phyloP scores from a whole-genome alignment of 2,888 invertebrate genomes.

The Dicranocentrus wangi region DNA sequence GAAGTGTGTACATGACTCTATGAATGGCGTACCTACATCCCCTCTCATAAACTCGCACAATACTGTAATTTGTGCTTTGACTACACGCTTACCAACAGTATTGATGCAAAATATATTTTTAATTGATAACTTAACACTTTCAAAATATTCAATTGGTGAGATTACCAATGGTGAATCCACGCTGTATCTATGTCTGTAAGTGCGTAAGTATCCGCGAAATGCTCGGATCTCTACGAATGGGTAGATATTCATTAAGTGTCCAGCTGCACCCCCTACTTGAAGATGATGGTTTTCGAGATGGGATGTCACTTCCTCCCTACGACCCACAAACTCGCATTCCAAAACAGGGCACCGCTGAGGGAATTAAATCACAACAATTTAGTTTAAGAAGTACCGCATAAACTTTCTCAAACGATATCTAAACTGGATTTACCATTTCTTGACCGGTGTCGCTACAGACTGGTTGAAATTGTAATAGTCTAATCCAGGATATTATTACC shows the following conservation, averaged over 20 bases:
- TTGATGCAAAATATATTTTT: conserved; percentile 8
- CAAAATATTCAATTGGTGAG: background rate
- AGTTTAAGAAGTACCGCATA: too few species aligned
- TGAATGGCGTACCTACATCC: background rate
- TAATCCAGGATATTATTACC: too few species aligned
- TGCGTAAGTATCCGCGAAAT: conserved; percentile 30
- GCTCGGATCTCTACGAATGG: conserved; percentile 32
- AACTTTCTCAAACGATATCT: background rate
- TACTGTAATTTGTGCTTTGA: conserved; percentile 16
- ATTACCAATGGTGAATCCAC: background rate
- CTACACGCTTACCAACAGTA: background rate
- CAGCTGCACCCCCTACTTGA: background rate
- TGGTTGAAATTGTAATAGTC: too few species aligned
- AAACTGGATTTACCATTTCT: too few species aligned
- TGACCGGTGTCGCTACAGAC: too few species aligned
- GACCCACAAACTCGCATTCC: background rate
- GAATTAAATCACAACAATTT: too few species aligned
- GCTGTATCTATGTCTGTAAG: conserved; percentile 22
- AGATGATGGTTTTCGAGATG: background rate
- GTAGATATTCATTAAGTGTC: background rate
- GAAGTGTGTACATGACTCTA: conserved; percentile 17
- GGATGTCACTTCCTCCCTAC: background rate
- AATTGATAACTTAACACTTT: background rate
- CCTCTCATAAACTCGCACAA: background rate
- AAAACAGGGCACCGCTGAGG: conserved; percentile 11